These are phyloP conservation scores for Heteractis magnifica DNA, from an alignment of 92 coral and sea anemone species.

Conservation along the genomic window DNA sequence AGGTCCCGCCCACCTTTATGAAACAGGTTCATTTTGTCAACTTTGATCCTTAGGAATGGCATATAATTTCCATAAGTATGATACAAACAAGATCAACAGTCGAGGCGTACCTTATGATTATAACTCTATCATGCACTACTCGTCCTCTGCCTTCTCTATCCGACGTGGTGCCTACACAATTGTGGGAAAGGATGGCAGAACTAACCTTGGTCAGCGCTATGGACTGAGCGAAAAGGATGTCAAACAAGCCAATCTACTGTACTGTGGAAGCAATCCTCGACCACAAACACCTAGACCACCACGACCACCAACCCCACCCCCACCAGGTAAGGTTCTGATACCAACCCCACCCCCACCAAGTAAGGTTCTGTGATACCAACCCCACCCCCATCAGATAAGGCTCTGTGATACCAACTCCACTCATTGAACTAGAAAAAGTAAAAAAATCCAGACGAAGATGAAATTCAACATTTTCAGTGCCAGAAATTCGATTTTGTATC, in stretches of 20 bases:
- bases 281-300: slow-evolving; percentile 54
- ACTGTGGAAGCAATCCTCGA: slow-evolving; percentile 60
- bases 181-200: slow-evolving; percentile 53
- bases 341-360: background rate
- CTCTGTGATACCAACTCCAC: too few relatives aligned
- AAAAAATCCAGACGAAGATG: too few relatives aligned
- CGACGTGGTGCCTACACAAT: slow-evolving; percentile 67
- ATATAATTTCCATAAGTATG: slow-evolving; percentile 76
- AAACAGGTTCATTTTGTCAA: background rate
- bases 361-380: too few relatives aligned
- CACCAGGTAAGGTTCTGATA: slow-evolving; percentile 42
- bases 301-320: slow-evolving; percentile 59
- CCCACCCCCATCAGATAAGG: too few relatives aligned
- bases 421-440: too few relatives aligned
- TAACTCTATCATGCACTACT: slow-evolving; percentile 74
- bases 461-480: too few relatives aligned
- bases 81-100: slow-evolving; percentile 63
- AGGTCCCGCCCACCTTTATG: background rate
- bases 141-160: slow-evolving; percentile 72
- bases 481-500: too few relatives aligned
- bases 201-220: slow-evolving; percentile 85
- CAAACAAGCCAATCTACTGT: slow-evolving; percentile 70
- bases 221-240: slow-evolving; percentile 79
- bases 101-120: slow-evolving; percentile 70
- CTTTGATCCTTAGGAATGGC: slow-evolving; percentile 49